Evolutionary conservation across 2,797 vertebrate species (phyloP), one percentile per base, ranked within the genome.

Genomic region (Nyctalus aviator): DNA sequence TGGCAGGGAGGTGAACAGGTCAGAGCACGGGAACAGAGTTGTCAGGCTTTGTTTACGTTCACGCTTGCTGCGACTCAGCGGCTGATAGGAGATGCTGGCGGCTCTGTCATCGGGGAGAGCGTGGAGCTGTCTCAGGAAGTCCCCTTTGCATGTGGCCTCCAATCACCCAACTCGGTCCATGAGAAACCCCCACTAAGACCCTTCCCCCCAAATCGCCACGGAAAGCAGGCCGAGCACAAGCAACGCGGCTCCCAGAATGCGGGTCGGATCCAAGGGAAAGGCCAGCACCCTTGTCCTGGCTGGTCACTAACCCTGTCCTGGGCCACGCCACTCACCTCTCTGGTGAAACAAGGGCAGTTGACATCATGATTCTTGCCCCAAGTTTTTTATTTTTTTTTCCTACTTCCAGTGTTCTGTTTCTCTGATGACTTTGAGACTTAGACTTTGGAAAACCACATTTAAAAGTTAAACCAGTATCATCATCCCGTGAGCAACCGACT

Each of bases 1-100:
- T 98, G 98, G 98, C 97, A 98, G 97, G 96, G 92, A 96, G 4
- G 27, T 94, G 97, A 97, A 88, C 96, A 97, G 97, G 97, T 97
- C 96, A 95, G 93, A 97, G 97, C 97, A 95, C 8, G 84, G 93
- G 97, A 98, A 97, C 97, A 93, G 95, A 94, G 96, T 96, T 98
- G 97, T 98, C 96, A 94, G 85, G 81, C 89, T 95, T 94, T 97
- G 97, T 98, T 97, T 96, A 95, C 81, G 95, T 95, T 90, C 75
- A 32, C 77, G 84, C 83, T 77, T 95, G 55, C 92, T 44, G 86
- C 86, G 79, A 53, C 93, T 92, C 35, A 27, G 73, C 21, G 0
- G 53, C 78, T 53, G 92, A 94, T 92, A 62, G 94, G 94, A 84
- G 95, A 86, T 3, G n/a, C 20, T 21, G 25, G 90, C 69, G 35